phyloP scores from a whole-genome alignment of 1,140 invertebrate species.

The Drosophila repletoides region DNA sequence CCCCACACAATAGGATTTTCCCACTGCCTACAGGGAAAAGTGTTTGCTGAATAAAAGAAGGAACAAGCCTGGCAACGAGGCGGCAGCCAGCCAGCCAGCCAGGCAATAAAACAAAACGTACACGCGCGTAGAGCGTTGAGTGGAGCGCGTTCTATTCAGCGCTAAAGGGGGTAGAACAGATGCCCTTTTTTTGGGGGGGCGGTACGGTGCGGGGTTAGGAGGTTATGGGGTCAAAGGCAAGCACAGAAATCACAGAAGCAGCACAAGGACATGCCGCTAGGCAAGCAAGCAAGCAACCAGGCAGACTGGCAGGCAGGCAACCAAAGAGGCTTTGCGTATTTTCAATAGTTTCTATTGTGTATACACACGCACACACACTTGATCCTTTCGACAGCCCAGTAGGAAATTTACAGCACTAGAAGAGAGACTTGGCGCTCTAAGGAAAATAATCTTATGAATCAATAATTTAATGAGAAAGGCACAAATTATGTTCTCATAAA shows the following conservation, averaged over 20 bases:
- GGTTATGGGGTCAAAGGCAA: slow-evolving; percentile 52
- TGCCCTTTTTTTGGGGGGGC: slow-evolving; percentile 12
- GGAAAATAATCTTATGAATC: no score
- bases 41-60: slow-evolving; percentile 66
- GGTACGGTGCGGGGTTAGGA: background rate
- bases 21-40: slow-evolving; percentile 45
- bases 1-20: slow-evolving; percentile 61
- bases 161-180: background rate
- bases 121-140: slow-evolving; percentile 40
- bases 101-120: slow-evolving; percentile 78
- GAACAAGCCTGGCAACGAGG: slow-evolving; percentile 60
- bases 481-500: no score
- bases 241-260: slow-evolving; percentile 71
- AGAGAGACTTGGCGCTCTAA: no score
- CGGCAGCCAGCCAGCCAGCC: no score
- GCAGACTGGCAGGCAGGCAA: slow-evolving; percentile 61
- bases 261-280: slow-evolving; percentile 71
- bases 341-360: slow-evolving; percentile 76
- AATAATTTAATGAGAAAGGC: no score
- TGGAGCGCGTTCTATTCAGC: background rate
- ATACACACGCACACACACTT: slow-evolving; percentile 48
- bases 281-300: slow-evolving; percentile 50
- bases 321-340: slow-evolving; percentile 76
- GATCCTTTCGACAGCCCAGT: no score
- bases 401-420: no score